These are phyloP conservation scores for Acleris cristana DNA, from an alignment of 2,888 invertebrate genomes.

Conservation along the genomic window DNA sequence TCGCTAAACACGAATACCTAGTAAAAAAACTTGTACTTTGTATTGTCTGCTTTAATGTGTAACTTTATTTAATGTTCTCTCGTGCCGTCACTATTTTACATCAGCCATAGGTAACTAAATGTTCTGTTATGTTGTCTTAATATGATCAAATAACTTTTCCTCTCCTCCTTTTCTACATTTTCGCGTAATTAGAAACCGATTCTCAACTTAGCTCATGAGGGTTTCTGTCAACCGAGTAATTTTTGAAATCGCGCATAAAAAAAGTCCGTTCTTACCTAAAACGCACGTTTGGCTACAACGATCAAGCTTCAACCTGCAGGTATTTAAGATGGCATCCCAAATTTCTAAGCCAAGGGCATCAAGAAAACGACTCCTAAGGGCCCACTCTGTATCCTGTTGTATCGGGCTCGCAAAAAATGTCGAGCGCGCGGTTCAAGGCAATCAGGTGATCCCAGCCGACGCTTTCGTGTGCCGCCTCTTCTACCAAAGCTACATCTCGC, in stretches of 20 bases:
- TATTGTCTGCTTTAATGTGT: neutral
- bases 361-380: conserved; percentile 63
- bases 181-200: no score
- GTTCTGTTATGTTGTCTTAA: no score
- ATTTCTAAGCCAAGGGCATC: conserved; percentile 68
- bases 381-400: conserved; percentile 74
- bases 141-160: no score
- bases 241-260: neutral
- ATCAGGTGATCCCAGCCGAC: conserved; percentile 70
- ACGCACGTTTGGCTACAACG: neutral
- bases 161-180: no score
- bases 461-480: conserved; percentile 34
- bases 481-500: conserved; percentile 16
- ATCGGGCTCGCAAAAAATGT: conserved; percentile 73
- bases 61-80: neutral
- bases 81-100: neutral
- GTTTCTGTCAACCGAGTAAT: no score
- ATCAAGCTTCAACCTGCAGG: conserved; percentile 7
- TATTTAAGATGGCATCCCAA: conserved; percentile 48
- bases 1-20: neutral
- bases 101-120: no score
- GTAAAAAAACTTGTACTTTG: neutral
- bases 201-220: no score
- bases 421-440: conserved; percentile 77
- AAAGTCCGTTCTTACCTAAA: neutral